phyloP scores from a whole-genome alignment of 2,888 invertebrate genomes.

The Pemphredon lugubris region DNA sequence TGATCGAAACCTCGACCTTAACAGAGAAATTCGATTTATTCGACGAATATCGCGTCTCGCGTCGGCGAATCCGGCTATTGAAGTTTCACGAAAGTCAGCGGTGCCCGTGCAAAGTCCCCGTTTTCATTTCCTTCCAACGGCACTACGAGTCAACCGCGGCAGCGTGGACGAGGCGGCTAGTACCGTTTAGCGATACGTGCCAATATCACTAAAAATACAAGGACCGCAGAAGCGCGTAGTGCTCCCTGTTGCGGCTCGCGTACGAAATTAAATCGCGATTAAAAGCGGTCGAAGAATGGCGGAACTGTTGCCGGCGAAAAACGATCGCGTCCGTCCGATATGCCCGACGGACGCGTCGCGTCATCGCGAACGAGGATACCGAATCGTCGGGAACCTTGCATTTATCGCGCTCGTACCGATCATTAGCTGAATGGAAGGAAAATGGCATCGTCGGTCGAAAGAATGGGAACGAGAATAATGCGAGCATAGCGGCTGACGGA shows the following conservation, averaged over 20 bases:
- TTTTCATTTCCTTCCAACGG: constrained; percentile 19
- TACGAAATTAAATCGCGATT: constrained; percentile 67
- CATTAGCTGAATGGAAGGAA: neutral
- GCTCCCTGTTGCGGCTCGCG: constrained; percentile 41
- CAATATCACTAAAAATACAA: constrained; percentile 70
- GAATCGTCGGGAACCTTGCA: constrained; percentile 18
- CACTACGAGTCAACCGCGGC: constrained; percentile 10
- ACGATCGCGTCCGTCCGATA: constrained; percentile 1
- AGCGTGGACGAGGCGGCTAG: constrained; percentile 9
- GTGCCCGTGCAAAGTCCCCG: neutral
- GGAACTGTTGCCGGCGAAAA: neutral
- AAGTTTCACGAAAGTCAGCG: no score
- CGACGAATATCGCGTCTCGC: no score
- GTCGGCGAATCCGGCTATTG: no score
- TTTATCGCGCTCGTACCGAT: neutral
- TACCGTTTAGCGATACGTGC: constrained; percentile 54
- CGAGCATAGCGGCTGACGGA: no score
- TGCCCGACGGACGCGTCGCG: neutral
- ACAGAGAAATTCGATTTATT: no score
- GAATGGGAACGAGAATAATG: no score
- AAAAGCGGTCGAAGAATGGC: constrained; percentile 9
- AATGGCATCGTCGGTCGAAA: neutral
- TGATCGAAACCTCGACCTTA: no score
- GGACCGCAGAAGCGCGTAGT: constrained; percentile 25
- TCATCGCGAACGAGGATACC: constrained; percentile 14